Conservation (phyloP, 2,797 vertebrate species). For the Helarctos malayanus region DNA sequence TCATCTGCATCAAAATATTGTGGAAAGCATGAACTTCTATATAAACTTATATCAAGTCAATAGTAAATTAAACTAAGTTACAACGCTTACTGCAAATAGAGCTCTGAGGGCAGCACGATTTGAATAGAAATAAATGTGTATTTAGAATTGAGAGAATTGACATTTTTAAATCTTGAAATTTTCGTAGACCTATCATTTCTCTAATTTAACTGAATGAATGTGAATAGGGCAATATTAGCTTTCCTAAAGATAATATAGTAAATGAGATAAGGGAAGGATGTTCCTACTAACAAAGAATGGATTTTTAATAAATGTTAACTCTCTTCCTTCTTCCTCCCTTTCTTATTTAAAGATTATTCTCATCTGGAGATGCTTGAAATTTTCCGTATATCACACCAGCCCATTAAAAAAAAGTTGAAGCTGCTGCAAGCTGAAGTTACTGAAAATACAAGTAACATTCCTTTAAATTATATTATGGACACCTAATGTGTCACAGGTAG, state of each 20-base stretch:
- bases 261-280: background rate
- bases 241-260: background rate
- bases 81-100: background rate
- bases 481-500: background rate
- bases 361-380: background rate
- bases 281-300: background rate
- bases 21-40: background rate
- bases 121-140: background rate
- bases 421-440: background rate
- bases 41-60: background rate
- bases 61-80: background rate
- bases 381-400: background rate
- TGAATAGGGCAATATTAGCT: background rate
- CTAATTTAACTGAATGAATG: background rate
- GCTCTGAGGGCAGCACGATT: background rate
- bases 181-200: background rate
- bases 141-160: background rate
- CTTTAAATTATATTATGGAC: background rate
- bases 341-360: background rate
- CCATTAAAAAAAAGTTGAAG: background rate
- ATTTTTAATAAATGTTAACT: background rate
- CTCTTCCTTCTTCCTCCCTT: background rate
- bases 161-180: background rate
- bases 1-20: background rate
- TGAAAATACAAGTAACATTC: background rate